phyloP scores from a whole-genome alignment of 1,140 invertebrate genomes.

The Drosophila melanica region DNA sequence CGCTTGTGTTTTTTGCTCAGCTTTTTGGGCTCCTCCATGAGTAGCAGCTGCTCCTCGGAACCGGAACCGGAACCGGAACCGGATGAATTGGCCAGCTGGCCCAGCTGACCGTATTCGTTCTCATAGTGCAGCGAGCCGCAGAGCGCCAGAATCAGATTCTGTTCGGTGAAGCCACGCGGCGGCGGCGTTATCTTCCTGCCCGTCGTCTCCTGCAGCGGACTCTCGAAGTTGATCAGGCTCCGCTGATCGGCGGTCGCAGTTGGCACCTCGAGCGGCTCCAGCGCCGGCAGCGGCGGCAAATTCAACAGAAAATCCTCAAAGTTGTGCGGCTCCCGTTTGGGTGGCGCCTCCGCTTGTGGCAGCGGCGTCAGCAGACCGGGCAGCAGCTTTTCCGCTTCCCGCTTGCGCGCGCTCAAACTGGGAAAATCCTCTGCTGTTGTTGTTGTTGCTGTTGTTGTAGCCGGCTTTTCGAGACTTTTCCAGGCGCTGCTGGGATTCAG shows the following conservation, averaged over 20 bases:
- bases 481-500: constrained; percentile 11
- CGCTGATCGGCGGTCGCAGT: constrained; percentile 10
- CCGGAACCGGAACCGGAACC: constrained; percentile 13
- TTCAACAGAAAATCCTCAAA: constrained; percentile 69
- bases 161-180: constrained; percentile 65
- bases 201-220: constrained; percentile 70
- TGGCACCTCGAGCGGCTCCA: not conserved
- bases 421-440: constrained; percentile 2
- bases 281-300: constrained; percentile 27
- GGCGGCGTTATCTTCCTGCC: constrained; percentile 61
- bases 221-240: constrained; percentile 81
- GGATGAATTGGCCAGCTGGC: constrained; percentile 21
- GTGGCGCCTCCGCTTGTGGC: not conserved
- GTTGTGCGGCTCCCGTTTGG: not conserved
- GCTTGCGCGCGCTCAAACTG: constrained; percentile 11
- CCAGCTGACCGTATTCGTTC: constrained; percentile 48
- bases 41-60: constrained; percentile 74
- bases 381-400: constrained; percentile 1
- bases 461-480: constrained; percentile 16
- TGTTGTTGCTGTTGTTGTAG: not conserved
- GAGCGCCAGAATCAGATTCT: constrained; percentile 76
- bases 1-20: constrained; percentile 78
- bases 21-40: constrained; percentile 75
- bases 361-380: constrained; percentile 3
- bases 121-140: constrained; percentile 81